A percentile compares a stretch with the other conserved stretches of the same genome.
phyloP scores from a whole-genome alignment of 2,113 vertebrate genomes.

The Vulpes lagopus region DNA sequence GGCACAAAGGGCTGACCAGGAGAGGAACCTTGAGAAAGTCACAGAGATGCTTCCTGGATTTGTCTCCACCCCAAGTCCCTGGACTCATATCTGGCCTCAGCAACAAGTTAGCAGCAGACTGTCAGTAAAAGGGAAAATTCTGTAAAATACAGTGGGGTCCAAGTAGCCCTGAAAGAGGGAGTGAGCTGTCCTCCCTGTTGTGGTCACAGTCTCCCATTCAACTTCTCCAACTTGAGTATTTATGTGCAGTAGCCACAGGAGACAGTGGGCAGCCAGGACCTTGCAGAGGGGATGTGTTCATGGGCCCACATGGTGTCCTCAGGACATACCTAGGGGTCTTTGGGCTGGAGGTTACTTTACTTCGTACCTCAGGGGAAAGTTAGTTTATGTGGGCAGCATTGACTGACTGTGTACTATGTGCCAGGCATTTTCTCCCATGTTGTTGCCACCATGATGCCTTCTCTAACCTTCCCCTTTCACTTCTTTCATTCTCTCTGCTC shows the following conservation, averaged over 20 bases:
- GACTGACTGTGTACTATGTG: neutral
- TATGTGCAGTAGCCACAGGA: neutral
- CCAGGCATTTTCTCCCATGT: neutral
- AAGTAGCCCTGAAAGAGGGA: neutral
- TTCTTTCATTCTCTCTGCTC: neutral
- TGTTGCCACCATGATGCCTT: neutral
- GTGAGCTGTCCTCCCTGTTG: neutral
- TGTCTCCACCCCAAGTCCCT: neutral
- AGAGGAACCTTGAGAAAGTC: neutral
- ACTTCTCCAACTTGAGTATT: too few relatives aligned
- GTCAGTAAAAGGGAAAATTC: neutral
- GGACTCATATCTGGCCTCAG: neutral
- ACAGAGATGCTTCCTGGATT: neutral
- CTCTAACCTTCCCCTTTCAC: neutral
- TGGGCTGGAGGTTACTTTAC: neutral
- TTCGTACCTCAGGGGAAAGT: neutral
- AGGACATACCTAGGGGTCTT: neutral
- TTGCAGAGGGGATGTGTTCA: neutral
- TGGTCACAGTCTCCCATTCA: neutral
- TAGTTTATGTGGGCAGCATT: neutral
- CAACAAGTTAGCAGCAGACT: neutral
- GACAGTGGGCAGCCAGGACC: neutral
- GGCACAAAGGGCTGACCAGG: neutral
- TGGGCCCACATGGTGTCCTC: neutral
- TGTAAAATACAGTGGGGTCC: neutral